Conservation (phyloP, 1,140 invertebrate species). For the Campoletis sonorensis region DNA sequence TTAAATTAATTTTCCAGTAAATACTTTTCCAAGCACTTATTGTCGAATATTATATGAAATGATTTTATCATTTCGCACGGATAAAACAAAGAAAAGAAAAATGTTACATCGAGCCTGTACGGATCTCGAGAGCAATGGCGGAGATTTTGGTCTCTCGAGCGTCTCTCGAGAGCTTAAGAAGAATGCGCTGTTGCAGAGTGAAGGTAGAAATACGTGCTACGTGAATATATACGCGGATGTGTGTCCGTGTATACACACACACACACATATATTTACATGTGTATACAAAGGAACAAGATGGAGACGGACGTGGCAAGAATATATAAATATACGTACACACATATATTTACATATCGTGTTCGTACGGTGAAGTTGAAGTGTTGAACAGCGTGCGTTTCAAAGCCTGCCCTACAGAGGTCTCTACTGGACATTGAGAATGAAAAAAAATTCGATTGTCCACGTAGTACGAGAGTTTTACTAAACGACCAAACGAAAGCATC, state of each 20-base stretch:
- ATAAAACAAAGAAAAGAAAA: not conserved
- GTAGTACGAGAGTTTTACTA: not conserved
- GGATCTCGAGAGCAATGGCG: constrained; percentile 8
- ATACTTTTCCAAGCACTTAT: no score
- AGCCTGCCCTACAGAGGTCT: constrained; percentile 6
- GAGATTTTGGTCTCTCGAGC: constrained; percentile 22
- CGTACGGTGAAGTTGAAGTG: constrained; percentile 7
- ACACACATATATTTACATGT: not conserved
- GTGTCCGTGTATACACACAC: not conserved
- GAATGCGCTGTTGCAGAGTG: constrained; percentile 13
- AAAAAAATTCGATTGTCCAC: not conserved
- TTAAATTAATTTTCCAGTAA: no score
- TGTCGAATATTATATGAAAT: no score
- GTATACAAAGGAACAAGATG: constrained; percentile 8
- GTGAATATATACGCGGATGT: not conserved
- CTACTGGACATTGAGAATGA: not conserved
- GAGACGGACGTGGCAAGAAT: constrained; percentile 11
- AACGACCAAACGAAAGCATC: no score
- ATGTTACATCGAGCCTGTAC: not conserved
- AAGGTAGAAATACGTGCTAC: not conserved
- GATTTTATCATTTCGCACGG: no score
- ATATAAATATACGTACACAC: not conserved
- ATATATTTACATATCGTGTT: not conserved
- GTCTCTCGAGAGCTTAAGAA: constrained; percentile 1
- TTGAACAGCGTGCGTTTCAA: not conserved